Evolutionary conservation across 2,797 vertebrate species (phyloP), one percentile per base, ranked within the genome.

Genomic region (Eremophila alpestris): DNA sequence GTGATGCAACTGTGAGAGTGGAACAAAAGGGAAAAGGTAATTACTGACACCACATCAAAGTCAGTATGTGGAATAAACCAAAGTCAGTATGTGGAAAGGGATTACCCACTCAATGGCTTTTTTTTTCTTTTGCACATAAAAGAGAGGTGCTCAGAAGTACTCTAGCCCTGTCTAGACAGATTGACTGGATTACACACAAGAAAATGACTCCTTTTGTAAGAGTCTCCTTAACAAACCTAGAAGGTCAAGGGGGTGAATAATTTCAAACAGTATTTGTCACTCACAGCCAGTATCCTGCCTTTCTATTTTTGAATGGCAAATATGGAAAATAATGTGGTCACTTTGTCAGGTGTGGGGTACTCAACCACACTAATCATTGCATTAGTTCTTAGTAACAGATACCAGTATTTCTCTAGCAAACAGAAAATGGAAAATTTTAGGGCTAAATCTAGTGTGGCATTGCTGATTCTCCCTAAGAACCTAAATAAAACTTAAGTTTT

Each of bases 81-180:
- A 95, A 95, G 91, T 36, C 82, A 67, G 55, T 16, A 16, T 38
- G 73, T 63, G 70, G 52, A 93, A 84, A 86, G 94, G 52, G 77
- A 89, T 87, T 87, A 83, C n/a, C 22, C 32, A 43, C 51, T 78
- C 18, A 4, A 38, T 21, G 19, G 18, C 27, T n/a, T 75, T 70
- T 60, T 60, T 85, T 45, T 24, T 17, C 48, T 69, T 82, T 77
- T 36, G 16, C 36, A 36, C 29, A n/a, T 45, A 29, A 83, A 88
- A 59, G 54, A 88, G 48, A 59, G 60, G 65, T 90, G 40, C 43
- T 94, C 67, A 67, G 70, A 82, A 88, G 59, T 80, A 74, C 54
- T 83, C 85, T 34, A 86, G 73, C 43, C 59, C 77, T 90, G 82
- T 95, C 89, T 88, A 96, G 89, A 93, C 83, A 74, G 85, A 79